phyloP scores from a whole-genome alignment of 2,113 vertebrate species.

The Furnarius figulus region DNA sequence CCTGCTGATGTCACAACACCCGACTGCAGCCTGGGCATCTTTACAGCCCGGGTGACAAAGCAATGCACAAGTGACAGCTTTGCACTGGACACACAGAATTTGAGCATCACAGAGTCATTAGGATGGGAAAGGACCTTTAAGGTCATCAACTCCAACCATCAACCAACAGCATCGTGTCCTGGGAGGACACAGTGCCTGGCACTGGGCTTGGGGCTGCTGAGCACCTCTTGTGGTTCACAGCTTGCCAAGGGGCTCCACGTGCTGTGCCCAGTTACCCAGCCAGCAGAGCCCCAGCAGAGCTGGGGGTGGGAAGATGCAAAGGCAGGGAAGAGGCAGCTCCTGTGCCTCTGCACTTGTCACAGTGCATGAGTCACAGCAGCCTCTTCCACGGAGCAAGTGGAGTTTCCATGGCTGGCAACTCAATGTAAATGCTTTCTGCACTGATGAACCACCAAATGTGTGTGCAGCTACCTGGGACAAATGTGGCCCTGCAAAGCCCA shows the following conservation, averaged over 20 bases:
- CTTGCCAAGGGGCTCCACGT: neutral
- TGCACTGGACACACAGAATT: rapidly evolving
- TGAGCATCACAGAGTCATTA: rapidly evolving
- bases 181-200: neutral
- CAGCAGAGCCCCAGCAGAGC: neutral
- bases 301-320: neutral
- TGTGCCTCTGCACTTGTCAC: neutral
- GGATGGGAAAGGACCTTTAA: neutral
- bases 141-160: neutral
- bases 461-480: neutral
- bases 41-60: neutral
- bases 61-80: neutral
- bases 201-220: neutral
- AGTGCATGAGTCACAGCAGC: neutral
- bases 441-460: neutral
- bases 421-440: neutral
- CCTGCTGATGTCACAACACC: neutral
- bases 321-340: neutral
- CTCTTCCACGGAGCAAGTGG: neutral
- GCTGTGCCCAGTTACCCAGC: rapidly evolving
- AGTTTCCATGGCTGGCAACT: neutral
- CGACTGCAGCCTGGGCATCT: neutral
- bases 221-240: neutral
- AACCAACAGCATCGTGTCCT: neutral
- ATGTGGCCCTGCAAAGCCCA: neutral